Evolutionary conservation across 2,113 vertebrate species (phyloP).

Genomic region (Coreoperca whiteheadi): DNA sequence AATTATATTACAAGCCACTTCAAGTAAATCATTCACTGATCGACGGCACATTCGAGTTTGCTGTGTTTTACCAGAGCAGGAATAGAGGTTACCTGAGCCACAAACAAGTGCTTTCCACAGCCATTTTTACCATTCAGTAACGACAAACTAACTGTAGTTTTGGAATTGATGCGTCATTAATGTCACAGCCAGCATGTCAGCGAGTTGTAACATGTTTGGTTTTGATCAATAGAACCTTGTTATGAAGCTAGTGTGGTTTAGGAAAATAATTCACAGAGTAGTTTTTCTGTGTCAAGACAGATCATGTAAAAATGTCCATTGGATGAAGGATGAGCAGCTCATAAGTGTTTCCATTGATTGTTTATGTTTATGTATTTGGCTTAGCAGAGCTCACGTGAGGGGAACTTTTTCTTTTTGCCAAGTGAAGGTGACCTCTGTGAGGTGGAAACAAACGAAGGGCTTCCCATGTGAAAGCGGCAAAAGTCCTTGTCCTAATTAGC

Average conservation of each 20-base stretch:
- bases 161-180: conserved; percentile 53
- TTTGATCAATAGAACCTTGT: conserved; percentile 65
- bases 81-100: background rate
- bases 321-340: conserved; percentile 57
- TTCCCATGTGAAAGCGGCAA: conserved; percentile 71
- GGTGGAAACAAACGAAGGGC: conserved; percentile 52
- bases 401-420: conserved; percentile 38
- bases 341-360: conserved; percentile 60
- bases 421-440: conserved; percentile 47
- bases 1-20: background rate
- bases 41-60: background rate
- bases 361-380: conserved; percentile 60
- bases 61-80: background rate
- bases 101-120: background rate
- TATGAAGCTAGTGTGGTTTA: conserved; percentile 41
- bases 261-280: conserved; percentile 45
- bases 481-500: conserved; percentile 64
- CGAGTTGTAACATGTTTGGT: background rate
- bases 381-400: conserved; percentile 45
- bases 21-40: background rate
- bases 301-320: conserved; percentile 37
- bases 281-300: conserved; percentile 44
- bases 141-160: background rate
- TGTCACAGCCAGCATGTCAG: conserved; percentile 33
- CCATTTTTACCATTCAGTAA: background rate